These are phyloP conservation scores for Eumerus sabulonum DNA, from an alignment of 2,888 invertebrate genomes.

Conservation along the genomic window DNA sequence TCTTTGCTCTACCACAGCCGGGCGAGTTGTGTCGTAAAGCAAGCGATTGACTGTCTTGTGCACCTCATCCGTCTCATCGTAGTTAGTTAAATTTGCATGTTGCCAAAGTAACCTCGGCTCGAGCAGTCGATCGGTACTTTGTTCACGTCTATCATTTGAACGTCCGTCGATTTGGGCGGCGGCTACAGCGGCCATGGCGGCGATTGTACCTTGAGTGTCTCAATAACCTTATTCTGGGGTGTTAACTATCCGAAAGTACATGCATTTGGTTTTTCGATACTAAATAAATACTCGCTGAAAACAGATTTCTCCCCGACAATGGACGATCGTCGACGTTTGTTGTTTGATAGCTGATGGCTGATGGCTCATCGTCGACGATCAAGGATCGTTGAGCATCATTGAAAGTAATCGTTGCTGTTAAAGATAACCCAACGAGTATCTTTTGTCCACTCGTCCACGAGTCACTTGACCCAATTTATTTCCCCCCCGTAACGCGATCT, in stretches of 20 bases:
- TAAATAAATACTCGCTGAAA: constrained; percentile 8
- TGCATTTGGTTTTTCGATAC: background rate
- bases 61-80: constrained; percentile 31
- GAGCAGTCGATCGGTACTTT: constrained; percentile 39
- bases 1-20: constrained; percentile 14
- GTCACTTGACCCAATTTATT: constrained; percentile 59
- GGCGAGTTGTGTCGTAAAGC: constrained; percentile 15
- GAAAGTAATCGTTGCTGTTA: constrained; percentile 47
- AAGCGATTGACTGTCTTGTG: constrained; percentile 55
- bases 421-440: constrained; percentile 17
- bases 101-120: constrained; percentile 23
- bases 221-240: constrained; percentile 35
- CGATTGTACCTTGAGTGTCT: constrained; percentile 16
- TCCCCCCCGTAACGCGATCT: constrained; percentile 21
- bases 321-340: too few relatives aligned
- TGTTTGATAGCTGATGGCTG: too few relatives aligned
- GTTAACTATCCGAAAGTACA: constrained; percentile 44
- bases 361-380: too few relatives aligned
- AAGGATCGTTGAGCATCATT: too few relatives aligned
- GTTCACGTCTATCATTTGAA: constrained; percentile 31
- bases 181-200: constrained; percentile 11
- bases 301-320: too few relatives aligned
- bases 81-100: constrained; percentile 59
- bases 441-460: constrained; percentile 51
- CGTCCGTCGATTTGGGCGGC: constrained; percentile 45